Base-by-base conservation (phyloP, 1,140 invertebrate species). In the Drosophila miranda region DNA sequence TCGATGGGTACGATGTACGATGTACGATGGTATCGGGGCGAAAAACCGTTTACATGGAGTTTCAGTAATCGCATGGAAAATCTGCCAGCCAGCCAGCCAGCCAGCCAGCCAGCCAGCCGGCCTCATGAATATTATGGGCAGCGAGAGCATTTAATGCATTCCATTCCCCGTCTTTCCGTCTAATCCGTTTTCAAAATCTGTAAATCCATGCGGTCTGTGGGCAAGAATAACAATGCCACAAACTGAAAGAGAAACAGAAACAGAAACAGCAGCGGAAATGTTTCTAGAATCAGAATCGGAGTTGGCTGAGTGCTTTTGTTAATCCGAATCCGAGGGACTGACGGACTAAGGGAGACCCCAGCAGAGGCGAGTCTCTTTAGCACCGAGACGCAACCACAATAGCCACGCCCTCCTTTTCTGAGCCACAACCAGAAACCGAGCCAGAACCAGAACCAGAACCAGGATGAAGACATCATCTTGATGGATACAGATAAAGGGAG, bases 281-380 rank as follows among this genome's bases (percentile, higher is more conserved):
- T 84, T 87, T 84, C 78, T 63, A 68, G 62, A 77, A 86, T 86
- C 81, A 75, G 55, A 77, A 70, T 66, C 45, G 34, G 26, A 53
- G 50, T 56, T 63, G 42, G 76, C 64, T 86, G 81, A 84, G 81
- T 86, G 82, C 82, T 86, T 87, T 86, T 86, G 83, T 87, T 82
- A 78, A 87, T 76, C 64, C 58, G 68, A 59, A 68, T 55, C 59
- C 59, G 38, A 48, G 34, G 34, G 34, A 38, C 34, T 4, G 8
- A 9, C 1, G 19, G 19, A 19, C 19, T 19, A 2, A 19, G 19
- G 19, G 19, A 19, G 51, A 72, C 28, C 41, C 48, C 52, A 56
- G 48, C 48, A 57, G 42, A 58, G 60, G 76, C 55, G 77, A 74
- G 42, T 45, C 76, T 84, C 72, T 69, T 83, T 84, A 80, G 81